Conservation (phyloP, 2,888 invertebrate genomes). For the Eupsilia transversa region DNA sequence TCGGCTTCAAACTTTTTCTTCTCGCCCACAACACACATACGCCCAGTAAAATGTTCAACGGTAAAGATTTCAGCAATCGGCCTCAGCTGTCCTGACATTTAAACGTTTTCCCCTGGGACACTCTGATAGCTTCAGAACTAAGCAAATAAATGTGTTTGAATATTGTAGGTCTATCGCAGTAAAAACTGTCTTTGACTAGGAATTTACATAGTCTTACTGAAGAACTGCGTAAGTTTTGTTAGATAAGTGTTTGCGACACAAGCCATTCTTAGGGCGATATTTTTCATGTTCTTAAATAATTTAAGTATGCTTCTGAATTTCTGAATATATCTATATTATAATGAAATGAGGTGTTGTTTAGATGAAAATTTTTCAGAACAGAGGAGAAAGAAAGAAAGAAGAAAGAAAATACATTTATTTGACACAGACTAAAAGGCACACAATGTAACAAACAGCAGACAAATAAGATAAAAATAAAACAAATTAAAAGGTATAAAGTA, state of each 20-base stretch:
- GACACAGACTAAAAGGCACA: too few relatives aligned
- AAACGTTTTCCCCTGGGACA: not conserved
- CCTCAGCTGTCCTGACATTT: not conserved
- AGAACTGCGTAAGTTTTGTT: not conserved
- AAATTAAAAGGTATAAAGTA: too few relatives aligned
- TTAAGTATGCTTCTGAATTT: slow-evolving; percentile 12
- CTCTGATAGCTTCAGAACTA: not conserved
- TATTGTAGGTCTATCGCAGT: not conserved
- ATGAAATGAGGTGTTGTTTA: slow-evolving; percentile 1
- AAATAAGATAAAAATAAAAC: too few relatives aligned
- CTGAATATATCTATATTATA: not conserved
- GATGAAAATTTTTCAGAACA: not conserved
- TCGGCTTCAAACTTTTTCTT: not conserved
- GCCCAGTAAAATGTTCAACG: not conserved
- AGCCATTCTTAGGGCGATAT: slow-evolving; percentile 2
- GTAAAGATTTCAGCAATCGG: not conserved
- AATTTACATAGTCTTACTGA: not conserved
- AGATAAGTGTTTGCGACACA: slow-evolving; percentile 22
- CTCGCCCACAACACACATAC: not conserved
- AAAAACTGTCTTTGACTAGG: not conserved
- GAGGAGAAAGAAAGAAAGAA: too few relatives aligned
- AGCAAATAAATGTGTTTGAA: slow-evolving; percentile 7
- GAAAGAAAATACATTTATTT: too few relatives aligned
- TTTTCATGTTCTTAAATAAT: slow-evolving; percentile 13
- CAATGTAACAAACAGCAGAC: too few relatives aligned